Percentiles rank a stretch among this genome's conserved stretches.
Conservation (phyloP, 1,140 invertebrate genomes). For the Drosophila asahinai region DNA sequence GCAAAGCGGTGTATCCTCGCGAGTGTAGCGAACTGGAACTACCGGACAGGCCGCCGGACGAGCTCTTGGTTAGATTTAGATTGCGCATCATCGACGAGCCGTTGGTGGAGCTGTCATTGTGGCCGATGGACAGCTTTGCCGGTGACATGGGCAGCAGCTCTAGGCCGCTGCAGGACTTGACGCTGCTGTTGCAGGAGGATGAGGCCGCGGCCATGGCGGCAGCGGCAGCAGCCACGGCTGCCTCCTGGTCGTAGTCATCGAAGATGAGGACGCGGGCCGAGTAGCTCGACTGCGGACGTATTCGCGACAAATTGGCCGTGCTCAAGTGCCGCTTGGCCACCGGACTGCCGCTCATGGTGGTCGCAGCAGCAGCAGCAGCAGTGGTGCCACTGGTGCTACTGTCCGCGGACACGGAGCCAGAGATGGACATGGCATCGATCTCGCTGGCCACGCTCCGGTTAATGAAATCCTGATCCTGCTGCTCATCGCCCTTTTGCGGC, state of each 20-base stretch:
- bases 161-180: conserved; percentile 59
- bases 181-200: conserved; percentile 41
- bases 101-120: conserved; percentile 52
- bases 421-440: conserved; percentile 58
- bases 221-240: conserved; percentile 41
- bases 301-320: conserved; percentile 68
- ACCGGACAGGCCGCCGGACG: conserved; percentile 74
- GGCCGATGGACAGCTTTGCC: conserved; percentile 57
- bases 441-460: conserved; percentile 68
- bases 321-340: conserved; percentile 75
- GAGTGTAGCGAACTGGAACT: conserved; percentile 74
- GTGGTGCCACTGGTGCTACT: conserved; percentile 54
- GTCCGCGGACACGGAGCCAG: conserved; percentile 52
- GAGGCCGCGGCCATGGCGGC: conserved; percentile 29
- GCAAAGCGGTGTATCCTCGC: conserved; percentile 68
- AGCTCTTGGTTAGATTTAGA: conserved; percentile 80
- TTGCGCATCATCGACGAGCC: conserved; percentile 72
- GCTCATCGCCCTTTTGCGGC: conserved; percentile 65
- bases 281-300: conserved; percentile 81
- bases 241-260: conserved; percentile 81
- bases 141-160: conserved; percentile 73
- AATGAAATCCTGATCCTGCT: conserved; percentile 55
- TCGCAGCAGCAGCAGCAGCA: conserved; percentile 3
- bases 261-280: conserved; percentile 80
- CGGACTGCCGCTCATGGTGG: conserved; percentile 57